A percentile compares a stretch with the other conserved stretches of the same genome.
Conservation (phyloP, 2,888 invertebrate genomes). For the Agonopterix heracliana region DNA sequence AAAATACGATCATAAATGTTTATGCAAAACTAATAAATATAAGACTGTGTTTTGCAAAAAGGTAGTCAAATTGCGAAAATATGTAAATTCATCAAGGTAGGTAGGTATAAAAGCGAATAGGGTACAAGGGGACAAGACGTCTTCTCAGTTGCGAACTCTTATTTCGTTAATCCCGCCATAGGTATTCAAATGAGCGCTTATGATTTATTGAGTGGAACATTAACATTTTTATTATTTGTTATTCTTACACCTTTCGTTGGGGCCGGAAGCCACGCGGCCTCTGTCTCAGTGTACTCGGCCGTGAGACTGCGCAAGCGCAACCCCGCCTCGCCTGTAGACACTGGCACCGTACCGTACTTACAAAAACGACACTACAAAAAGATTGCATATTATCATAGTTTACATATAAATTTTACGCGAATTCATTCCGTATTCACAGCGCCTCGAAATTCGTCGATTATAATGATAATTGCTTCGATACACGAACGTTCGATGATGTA, state of each 20-base stretch:
- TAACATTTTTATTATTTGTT: conserved; percentile 78
- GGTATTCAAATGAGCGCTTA: conserved; percentile 74
- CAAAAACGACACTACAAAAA: conserved; percentile 57
- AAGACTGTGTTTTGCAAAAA: conserved; percentile 18
- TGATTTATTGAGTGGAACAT: conserved; percentile 78
- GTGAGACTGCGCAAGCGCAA: conserved; percentile 62
- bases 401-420: conserved; percentile 75
- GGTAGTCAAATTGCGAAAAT: conserved; percentile 36
- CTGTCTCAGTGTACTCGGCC: conserved; percentile 70
- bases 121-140: conserved; percentile 28
- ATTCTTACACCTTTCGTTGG: conserved; percentile 71
- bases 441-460: conserved; percentile 64
- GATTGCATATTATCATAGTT: conserved; percentile 71
- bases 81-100: conserved; percentile 45
- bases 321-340: conserved; percentile 27
- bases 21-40: no score
- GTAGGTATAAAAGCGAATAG: conserved; percentile 31
- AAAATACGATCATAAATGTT: not conserved
- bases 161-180: conserved; percentile 69
- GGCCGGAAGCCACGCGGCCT: conserved; percentile 72
- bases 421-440: conserved; percentile 69
- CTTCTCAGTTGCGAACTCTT: conserved; percentile 46
- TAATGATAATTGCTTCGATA: conserved; percentile 69
- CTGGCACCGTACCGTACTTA: conserved; percentile 27
- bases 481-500: conserved; percentile 67